Conservation (phyloP, 1,140 invertebrate species). For the Holotrichia oblita region DNA sequence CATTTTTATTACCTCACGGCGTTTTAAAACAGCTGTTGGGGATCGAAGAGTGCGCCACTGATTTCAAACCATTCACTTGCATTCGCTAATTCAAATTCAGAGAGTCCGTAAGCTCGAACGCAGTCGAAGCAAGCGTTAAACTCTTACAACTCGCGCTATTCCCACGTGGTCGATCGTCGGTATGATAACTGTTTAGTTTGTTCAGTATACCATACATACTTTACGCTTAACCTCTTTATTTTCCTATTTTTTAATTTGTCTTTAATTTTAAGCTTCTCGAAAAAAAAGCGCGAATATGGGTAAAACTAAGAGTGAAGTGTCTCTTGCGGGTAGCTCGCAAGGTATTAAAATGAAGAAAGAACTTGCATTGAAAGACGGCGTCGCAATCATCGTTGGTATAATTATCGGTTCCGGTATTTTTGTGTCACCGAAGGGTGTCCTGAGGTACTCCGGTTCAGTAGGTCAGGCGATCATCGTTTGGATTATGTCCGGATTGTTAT, state of each 20-base stretch:
- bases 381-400: slow-evolving; percentile 91
- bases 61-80: not conserved
- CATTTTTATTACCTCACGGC: no score
- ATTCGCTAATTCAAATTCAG: slow-evolving; percentile 1
- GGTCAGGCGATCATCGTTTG: slow-evolving; percentile 91
- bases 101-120: not conserved
- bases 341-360: slow-evolving; percentile 84
- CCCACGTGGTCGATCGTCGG: slow-evolving; percentile 22
- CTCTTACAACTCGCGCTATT: slow-evolving; percentile 4
- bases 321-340: slow-evolving; percentile 24
- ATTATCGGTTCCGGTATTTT: slow-evolving; percentile 95
- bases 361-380: slow-evolving; percentile 87
- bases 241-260: not conserved
- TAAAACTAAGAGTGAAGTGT: slow-evolving; percentile 14
- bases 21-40: not conserved
- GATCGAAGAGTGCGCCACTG: not conserved
- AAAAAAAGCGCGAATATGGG: not conserved
- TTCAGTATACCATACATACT: not conserved
- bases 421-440: slow-evolving; percentile 93
- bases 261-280: not conserved
- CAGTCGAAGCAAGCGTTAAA: slow-evolving; percentile 12
- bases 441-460: slow-evolving; percentile 85
- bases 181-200: slow-evolving; percentile 9
- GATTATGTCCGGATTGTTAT: slow-evolving; percentile 88
- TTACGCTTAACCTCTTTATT: not conserved